phyloP scores from a whole-genome alignment of 23 tunicate species.

The Trididemnum nubilum region DNA sequence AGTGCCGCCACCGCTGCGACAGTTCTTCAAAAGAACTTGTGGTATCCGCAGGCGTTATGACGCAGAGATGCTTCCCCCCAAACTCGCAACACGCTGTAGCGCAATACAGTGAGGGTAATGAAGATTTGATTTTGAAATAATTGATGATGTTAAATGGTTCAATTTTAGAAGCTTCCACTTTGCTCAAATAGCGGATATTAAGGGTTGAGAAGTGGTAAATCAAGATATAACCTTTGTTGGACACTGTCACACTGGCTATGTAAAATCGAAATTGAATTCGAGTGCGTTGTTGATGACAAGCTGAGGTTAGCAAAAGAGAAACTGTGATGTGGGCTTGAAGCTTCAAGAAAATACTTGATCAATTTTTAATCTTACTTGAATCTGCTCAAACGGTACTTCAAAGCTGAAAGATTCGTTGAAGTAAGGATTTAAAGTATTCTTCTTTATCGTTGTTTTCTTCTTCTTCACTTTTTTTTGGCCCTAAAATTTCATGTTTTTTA shows the following conservation, averaged over 20 bases:
- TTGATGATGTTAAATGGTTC: no score
- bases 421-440: slow-evolving; percentile 97
- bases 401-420: slow-evolving; percentile 97
- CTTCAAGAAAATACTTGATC: not conserved
- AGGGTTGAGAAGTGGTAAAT: no score
- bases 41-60: no score
- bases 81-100: not conserved
- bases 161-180: no score
- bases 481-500: no score
- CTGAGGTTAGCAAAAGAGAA: no score
- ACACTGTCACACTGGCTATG: no score
- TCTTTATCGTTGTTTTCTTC: slow-evolving; percentile 98
- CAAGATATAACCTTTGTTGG: no score
- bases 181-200: no score
- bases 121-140: not conserved
- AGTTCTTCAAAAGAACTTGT: not conserved
- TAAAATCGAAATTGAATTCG: no score
- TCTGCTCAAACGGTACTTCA: slow-evolving; percentile 98
- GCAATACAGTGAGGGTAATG: not conserved
- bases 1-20: slow-evolving; percentile 2
- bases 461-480: slow-evolving; percentile 90
- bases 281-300: no score
- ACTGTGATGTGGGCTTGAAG: no score
- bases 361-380: slow-evolving; percentile 54
- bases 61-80: not conserved